phyloP scores from a whole-genome alignment of 1,140 invertebrate genomes.

The Sarcophaga peregrina region DNA sequence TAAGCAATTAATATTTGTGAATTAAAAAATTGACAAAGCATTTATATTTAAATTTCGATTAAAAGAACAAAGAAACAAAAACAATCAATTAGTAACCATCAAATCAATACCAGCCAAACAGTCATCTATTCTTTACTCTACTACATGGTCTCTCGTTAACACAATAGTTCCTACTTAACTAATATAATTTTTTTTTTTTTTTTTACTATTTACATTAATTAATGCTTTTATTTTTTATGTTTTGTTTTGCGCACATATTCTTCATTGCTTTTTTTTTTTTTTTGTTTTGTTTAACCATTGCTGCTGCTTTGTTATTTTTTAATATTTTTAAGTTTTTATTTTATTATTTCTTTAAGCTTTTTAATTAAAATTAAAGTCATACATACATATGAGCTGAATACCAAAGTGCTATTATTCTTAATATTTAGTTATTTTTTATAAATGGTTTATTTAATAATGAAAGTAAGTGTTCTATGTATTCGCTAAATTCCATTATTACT shows the following conservation, averaged over 20 bases:
- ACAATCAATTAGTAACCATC: background rate
- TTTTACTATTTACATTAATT: background rate
- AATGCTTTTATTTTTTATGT: background rate
- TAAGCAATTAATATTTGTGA: conserved; percentile 16
- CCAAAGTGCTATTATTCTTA: conserved; percentile 40
- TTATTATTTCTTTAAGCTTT: conserved; percentile 2
- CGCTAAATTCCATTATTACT: background rate
- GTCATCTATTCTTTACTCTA: background rate
- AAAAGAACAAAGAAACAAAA: conserved; percentile 14
- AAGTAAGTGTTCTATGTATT: no score
- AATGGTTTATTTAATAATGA: background rate
- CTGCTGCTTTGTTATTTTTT: conserved; percentile 29
- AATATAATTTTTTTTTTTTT: background rate
- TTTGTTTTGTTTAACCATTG: background rate
- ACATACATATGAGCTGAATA: conserved; percentile 24
- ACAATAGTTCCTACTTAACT: conserved; percentile 18
- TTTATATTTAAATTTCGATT: background rate
- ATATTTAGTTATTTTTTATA: conserved; percentile 6
- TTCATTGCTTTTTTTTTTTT: conserved; percentile 37
- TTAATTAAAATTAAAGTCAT: conserved; percentile 1
- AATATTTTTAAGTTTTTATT: background rate
- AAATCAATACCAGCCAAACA: background rate
- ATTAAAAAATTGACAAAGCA: conserved; percentile 37
- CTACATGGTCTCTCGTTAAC: background rate
- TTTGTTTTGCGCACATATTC: background rate